Evolutionary conservation across 2,797 vertebrate genomes (phyloP).

Genomic region (Oophaga sylvatica): DNA sequence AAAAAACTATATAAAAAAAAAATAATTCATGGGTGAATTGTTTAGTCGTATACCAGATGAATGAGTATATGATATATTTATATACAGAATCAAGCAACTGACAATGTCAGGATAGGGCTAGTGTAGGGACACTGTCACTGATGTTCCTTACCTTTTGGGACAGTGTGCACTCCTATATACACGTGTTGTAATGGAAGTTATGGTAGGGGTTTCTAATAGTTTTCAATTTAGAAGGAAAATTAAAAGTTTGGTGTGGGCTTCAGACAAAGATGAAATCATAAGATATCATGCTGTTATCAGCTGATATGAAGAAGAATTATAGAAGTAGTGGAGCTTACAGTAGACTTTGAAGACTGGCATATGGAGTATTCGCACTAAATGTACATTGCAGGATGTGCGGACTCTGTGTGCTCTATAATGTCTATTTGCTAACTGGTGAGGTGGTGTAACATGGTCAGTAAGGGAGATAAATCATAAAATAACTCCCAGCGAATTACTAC

Average conservation of each 20-base stretch:
- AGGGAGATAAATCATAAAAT: background rate
- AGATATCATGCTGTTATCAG: background rate
- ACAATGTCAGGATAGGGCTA: background rate
- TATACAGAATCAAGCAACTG: background rate
- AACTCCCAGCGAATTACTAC: background rate
- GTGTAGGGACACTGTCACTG: too few relatives aligned
- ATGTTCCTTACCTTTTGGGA: background rate
- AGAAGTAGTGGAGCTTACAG: background rate
- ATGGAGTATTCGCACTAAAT: background rate
- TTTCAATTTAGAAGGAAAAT: background rate
- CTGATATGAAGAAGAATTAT: background rate
- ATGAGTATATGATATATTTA: too few relatives aligned
- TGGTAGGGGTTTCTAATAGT: background rate
- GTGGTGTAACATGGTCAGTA: background rate
- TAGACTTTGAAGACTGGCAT: background rate
- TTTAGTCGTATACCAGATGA: too few relatives aligned
- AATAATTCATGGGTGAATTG: too few relatives aligned
- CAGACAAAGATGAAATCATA: background rate
- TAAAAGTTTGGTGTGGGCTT: background rate
- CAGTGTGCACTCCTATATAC: background rate
- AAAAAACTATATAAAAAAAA: too few relatives aligned
- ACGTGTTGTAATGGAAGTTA: background rate
- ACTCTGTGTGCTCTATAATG: background rate
- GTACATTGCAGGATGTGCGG: background rate
- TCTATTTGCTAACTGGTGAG: background rate